Percentiles rank a stretch among this genome's conserved stretches.
Conservation (phyloP, 2,888 invertebrate species). For the Diogma glabrata region DNA sequence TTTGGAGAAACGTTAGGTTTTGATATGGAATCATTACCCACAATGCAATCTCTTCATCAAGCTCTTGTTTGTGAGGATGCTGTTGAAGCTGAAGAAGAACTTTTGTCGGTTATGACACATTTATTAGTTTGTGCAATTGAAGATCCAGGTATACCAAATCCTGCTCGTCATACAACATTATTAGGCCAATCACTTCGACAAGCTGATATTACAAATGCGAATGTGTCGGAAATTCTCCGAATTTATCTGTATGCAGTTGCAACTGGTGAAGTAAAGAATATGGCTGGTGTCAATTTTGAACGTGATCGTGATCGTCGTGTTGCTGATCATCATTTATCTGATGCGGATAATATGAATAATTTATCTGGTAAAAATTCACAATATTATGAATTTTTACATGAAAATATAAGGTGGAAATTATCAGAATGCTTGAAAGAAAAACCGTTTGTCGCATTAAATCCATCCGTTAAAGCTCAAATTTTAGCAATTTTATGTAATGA, state of each 20-base stretch:
- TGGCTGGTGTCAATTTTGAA: conserved; percentile 70
- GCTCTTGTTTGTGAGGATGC: conserved; percentile 66
- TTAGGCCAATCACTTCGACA: conserved; percentile 81
- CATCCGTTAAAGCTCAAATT: conserved; percentile 78
- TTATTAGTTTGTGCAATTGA: conserved; percentile 85
- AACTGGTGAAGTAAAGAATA: conserved; percentile 71
- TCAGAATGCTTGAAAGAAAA: conserved; percentile 69
- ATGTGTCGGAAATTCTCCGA: conserved; percentile 81
- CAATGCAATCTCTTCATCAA: conserved; percentile 74
- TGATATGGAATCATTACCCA: conserved; percentile 78
- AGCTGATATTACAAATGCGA: conserved; percentile 83
- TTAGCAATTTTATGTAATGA: conserved; percentile 90
- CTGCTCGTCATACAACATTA: conserved; percentile 77
- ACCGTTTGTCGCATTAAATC: conserved; percentile 74
- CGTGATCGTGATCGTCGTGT: conserved; percentile 67
- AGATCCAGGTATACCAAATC: conserved; percentile 86
- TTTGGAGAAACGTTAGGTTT: conserved; percentile 92
- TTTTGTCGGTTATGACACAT: conserved; percentile 79
- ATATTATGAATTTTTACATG: conserved; percentile 66
- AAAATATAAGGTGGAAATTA: conserved; percentile 66
- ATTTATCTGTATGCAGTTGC: conserved; percentile 86
- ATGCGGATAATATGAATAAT: conserved; percentile 52
- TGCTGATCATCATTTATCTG: conserved; percentile 72
- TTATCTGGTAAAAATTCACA: conserved; percentile 61
- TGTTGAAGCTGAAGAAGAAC: conserved; percentile 70